phyloP scores from a whole-genome alignment of 2,797 vertebrate genomes.

The Pagetopsis macropterus region DNA sequence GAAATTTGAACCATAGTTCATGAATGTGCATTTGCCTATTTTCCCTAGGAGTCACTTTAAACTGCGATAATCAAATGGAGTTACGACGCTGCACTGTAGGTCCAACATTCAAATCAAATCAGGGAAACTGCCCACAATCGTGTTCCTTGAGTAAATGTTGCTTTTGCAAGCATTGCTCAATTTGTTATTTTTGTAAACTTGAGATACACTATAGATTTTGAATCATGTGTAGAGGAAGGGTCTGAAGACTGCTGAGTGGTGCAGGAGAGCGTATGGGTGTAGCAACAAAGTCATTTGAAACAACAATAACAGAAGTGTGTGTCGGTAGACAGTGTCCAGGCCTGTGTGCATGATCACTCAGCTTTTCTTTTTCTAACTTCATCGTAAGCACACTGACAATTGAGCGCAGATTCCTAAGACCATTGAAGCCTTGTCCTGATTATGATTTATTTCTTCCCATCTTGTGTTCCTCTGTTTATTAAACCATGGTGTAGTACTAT shows the following conservation, averaged over 20 bases:
- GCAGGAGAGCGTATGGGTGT: slow-evolving; percentile 32
- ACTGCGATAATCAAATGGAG: background rate
- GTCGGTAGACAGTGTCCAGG: slow-evolving; percentile 42
- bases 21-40: background rate
- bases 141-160: background rate
- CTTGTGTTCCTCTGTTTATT: slow-evolving; percentile 66
- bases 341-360: slow-evolving; percentile 32
- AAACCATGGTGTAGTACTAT: slow-evolving; percentile 65
- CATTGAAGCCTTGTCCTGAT: slow-evolving; percentile 67
- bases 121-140: background rate
- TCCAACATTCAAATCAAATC: slow-evolving; percentile 2
- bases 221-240: background rate
- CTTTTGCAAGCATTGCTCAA: slow-evolving; percentile 7
- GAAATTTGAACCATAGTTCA: background rate
- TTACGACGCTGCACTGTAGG: background rate
- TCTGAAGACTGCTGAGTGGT: slow-evolving; percentile 40
- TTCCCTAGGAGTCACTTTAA: background rate
- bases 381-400: slow-evolving; percentile 53
- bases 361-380: slow-evolving; percentile 57
- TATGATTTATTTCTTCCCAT: slow-evolving; percentile 63
- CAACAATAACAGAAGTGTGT: slow-evolving; percentile 57
- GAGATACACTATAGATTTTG: slow-evolving; percentile 5
- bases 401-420: slow-evolving; percentile 54
- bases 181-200: background rate
- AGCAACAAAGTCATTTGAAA: slow-evolving; percentile 50